Percentiles rank a stretch among this genome's conserved stretches.
Evolutionary conservation across 2,113 vertebrate genomes (phyloP).

Genomic region (Dicrurus megarhynchus): DNA sequence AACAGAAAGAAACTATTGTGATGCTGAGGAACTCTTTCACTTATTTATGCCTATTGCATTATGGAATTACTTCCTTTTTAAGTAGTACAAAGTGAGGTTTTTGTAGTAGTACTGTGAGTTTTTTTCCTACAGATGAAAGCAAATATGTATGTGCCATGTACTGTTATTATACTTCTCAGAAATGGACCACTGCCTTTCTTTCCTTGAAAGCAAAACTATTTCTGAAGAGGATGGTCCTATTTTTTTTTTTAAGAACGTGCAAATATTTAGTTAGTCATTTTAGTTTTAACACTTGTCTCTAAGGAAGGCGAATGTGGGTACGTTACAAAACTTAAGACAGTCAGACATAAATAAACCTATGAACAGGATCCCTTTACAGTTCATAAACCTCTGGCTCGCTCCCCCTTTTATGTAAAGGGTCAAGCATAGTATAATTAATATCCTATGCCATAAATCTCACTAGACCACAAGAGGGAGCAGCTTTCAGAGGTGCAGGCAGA

Average conservation of each 20-base stretch:
- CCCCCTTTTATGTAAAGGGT: background rate
- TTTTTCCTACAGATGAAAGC: background rate
- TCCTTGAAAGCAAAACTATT: background rate
- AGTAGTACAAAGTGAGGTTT: background rate
- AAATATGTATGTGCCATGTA: background rate
- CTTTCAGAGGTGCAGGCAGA: conserved; percentile 17
- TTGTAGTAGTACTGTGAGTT: background rate
- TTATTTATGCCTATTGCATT: background rate
- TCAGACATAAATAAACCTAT: background rate
- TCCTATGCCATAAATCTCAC: background rate
- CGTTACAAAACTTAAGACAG: background rate
- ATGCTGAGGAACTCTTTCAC: background rate
- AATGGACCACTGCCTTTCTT: background rate
- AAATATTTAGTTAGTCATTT: background rate
- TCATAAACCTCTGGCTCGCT: background rate
- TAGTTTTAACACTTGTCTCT: background rate
- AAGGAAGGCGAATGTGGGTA: background rate
- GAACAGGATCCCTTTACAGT: background rate
- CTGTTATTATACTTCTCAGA: background rate
- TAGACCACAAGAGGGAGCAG: conserved; percentile 60
- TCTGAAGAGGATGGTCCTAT: background rate
- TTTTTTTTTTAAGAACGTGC: background rate
- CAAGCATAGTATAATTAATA: background rate
- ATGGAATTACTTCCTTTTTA: background rate
- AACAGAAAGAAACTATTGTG: background rate